These are phyloP conservation scores for Crossocerus cetratus DNA, from an alignment of 2,888 invertebrate genomes.

Conservation along the genomic window DNA sequence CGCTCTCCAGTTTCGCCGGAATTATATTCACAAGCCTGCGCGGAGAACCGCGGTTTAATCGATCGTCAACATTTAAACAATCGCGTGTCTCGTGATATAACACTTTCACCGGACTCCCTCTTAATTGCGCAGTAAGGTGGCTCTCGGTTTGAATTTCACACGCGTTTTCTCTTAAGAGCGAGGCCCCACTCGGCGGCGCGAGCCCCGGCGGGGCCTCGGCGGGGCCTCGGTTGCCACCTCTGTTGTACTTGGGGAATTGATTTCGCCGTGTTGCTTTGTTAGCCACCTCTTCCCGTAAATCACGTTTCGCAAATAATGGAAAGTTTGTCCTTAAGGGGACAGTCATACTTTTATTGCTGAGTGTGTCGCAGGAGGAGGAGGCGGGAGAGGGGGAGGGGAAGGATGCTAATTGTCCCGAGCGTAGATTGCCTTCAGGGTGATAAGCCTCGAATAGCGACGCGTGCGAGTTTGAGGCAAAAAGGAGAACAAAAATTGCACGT, in stretches of 20 bases:
- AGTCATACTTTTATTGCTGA: too few species aligned
- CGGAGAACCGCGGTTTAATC: constrained; percentile 26
- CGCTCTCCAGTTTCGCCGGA: background rate
- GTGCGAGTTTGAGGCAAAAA: background rate
- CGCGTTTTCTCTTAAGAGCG: constrained; percentile 42
- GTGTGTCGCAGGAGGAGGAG: too few species aligned
- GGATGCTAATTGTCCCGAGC: background rate
- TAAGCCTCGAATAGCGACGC: background rate
- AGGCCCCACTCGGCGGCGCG: too few species aligned
- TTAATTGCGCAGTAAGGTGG: constrained; percentile 36
- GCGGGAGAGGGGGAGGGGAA: too few species aligned
- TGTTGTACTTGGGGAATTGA: constrained; percentile 30
- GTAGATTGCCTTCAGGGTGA: background rate
- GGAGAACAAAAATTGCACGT: background rate
- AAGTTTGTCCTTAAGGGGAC: too few species aligned
- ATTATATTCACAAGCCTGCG: constrained; percentile 10
- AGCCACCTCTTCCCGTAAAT: constrained; percentile 16
- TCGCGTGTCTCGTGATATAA: constrained; percentile 36
- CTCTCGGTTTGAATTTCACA: constrained; percentile 45
- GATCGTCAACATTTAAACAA: constrained; percentile 43
- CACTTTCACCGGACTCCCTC: constrained; percentile 48
- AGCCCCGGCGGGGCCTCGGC: constrained; percentile 1
- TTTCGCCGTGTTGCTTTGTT: constrained; percentile 49
- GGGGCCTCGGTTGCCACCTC: background rate
- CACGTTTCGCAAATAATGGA: constrained; percentile 8